Conservation (phyloP, 2,888 invertebrate species). For the Chromoteleia sp. region DNA sequence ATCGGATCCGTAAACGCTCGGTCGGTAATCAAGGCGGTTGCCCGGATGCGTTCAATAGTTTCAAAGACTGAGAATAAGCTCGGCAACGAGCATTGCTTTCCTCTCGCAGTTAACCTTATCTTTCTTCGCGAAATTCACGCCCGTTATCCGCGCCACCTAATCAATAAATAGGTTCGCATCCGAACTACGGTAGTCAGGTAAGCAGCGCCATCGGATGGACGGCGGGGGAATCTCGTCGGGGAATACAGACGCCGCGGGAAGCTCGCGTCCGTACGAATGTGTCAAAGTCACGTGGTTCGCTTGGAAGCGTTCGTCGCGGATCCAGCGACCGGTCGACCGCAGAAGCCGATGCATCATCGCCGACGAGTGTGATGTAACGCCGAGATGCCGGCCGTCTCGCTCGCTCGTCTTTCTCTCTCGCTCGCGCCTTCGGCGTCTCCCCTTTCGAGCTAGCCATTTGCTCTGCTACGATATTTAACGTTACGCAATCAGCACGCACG, state of each 20-base stretch:
- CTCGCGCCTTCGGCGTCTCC: slow-evolving; percentile 18
- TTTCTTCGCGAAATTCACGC: not conserved
- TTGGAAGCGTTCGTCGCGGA: slow-evolving; percentile 56
- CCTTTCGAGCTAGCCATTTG: slow-evolving; percentile 27
- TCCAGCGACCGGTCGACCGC: slow-evolving; percentile 60
- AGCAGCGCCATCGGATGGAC: slow-evolving; percentile 72
- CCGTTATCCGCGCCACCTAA: not conserved
- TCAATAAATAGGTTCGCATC: slow-evolving; percentile 60
- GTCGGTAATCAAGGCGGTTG: too few species aligned
- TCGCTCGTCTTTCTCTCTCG: slow-evolving; percentile 17
- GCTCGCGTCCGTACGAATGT: slow-evolving; percentile 52
- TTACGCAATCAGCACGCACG: slow-evolving; percentile 52
- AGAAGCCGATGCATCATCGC: slow-evolving; percentile 73
- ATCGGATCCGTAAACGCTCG: too few species aligned
- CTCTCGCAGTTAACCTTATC: too few species aligned
- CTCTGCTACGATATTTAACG: slow-evolving; percentile 38
- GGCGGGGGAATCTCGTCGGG: slow-evolving; percentile 27
- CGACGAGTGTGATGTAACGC: slow-evolving; percentile 73
- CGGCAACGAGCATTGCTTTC: too few species aligned
- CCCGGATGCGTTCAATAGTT: too few species aligned
- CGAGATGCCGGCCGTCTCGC: slow-evolving; percentile 32
- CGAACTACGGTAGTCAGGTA: slow-evolving; percentile 45
- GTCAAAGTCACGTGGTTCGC: slow-evolving; percentile 75
- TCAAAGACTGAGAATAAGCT: too few species aligned
- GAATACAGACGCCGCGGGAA: slow-evolving; percentile 56